Evolutionary conservation across 2,888 invertebrate species (phyloP).

Genomic region (Melolontha melolontha): DNA sequence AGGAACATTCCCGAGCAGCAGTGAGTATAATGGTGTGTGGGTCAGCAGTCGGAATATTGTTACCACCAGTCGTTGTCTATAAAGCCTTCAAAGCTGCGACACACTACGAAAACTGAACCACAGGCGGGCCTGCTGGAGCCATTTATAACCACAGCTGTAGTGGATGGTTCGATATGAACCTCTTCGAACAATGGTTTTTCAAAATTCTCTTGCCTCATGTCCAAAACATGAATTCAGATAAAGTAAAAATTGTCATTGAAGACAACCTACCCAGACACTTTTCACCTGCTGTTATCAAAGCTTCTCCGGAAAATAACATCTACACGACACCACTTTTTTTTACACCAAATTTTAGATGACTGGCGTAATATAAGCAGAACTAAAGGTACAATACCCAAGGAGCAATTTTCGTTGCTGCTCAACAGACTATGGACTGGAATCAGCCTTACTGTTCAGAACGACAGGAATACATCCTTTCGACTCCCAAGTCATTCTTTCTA

Average conservation of each 20-base stretch:
- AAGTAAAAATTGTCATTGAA: conserved; percentile 51
- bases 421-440: too few relatives aligned
- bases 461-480: too few relatives aligned
- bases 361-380: too few relatives aligned
- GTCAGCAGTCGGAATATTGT: conserved; percentile 9
- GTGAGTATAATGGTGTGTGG: too few relatives aligned
- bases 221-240: conserved; percentile 13
- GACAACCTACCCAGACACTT: conserved; percentile 52
- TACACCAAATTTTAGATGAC: too few relatives aligned
- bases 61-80: conserved; percentile 46
- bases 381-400: too few relatives aligned
- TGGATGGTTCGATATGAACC: conserved; percentile 45
- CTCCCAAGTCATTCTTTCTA: too few relatives aligned
- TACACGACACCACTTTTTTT: conserved; percentile 37
- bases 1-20: too few relatives aligned
- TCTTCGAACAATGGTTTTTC: conserved; percentile 45
- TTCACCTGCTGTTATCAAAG: conserved; percentile 46
- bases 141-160: conserved; percentile 13
- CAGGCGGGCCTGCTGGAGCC: too few relatives aligned
- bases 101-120: conserved; percentile 49
- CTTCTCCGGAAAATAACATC: conserved; percentile 33
- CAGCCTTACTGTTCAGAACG: too few relatives aligned
- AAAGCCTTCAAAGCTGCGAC: conserved; percentile 40
- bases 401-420: too few relatives aligned
- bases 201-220: conserved; percentile 38